These are phyloP conservation scores for Perognathus longimembris DNA, from an alignment of 2,113 vertebrate species.

Conservation along the genomic window DNA sequence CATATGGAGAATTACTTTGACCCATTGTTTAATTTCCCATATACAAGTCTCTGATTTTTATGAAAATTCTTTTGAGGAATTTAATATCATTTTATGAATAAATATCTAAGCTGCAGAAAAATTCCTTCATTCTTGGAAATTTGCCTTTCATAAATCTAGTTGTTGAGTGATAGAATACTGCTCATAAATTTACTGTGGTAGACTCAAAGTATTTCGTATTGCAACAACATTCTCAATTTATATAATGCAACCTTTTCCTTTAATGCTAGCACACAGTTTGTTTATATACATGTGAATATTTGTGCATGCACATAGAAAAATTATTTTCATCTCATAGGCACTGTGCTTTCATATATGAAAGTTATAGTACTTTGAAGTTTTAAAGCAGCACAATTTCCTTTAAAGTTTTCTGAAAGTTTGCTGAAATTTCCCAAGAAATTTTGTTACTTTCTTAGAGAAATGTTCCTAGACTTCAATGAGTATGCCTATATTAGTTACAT, in stretches of 20 bases:
- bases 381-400: not conserved
- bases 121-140: not conserved
- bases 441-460: slow-evolving; percentile 16
- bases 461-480: not conserved
- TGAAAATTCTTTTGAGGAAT: slow-evolving; percentile 11
- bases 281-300: not conserved
- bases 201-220: not conserved
- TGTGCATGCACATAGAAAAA: not conserved
- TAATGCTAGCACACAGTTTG: not conserved
- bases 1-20: not conserved
- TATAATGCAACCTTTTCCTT: not conserved
- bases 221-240: not conserved
- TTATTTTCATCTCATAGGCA: not conserved
- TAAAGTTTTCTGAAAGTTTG: slow-evolving; percentile 26
- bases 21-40: not conserved
- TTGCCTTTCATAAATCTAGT: slow-evolving; percentile 13
- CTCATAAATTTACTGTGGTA: not conserved
- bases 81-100: slow-evolving; percentile 5
- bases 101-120: not conserved
- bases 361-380: slow-evolving; percentile 37
- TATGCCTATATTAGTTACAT: not conserved
- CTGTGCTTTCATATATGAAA: not conserved
- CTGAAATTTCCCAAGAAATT: not conserved
- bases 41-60: not conserved
- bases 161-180: not conserved